phyloP scores from a whole-genome alignment of 2,797 vertebrate genomes.

The Girardinus metallicus region DNA sequence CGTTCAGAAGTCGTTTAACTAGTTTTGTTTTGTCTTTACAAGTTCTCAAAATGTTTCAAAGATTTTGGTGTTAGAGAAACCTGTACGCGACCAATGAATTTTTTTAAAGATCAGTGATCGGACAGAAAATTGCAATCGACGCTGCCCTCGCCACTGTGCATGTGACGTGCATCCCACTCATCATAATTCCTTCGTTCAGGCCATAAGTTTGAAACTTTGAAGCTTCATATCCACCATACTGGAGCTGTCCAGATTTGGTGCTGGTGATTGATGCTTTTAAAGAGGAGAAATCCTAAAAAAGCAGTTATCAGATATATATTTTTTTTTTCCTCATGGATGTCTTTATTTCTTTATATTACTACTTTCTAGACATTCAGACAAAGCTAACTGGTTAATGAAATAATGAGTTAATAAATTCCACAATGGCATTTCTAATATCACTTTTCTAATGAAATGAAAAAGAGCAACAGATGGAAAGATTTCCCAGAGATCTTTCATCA shows the following conservation, averaged over 20 bases:
- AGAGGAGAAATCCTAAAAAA: background rate
- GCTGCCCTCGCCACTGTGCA: background rate
- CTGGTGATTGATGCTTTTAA: background rate
- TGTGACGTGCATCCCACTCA: background rate
- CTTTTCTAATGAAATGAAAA: background rate
- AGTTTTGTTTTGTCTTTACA: background rate
- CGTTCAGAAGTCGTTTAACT: background rate
- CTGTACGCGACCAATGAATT: background rate
- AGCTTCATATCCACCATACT: background rate
- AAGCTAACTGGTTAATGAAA: background rate
- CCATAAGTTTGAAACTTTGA: background rate
- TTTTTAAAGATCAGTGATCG: too few species aligned
- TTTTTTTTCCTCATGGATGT: background rate
- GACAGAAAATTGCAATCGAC: background rate
- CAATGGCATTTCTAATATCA: background rate
- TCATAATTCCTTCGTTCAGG: background rate
- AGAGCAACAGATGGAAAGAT: background rate
- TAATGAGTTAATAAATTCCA: background rate
- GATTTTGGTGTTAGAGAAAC: too few species aligned
- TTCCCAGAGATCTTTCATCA: constrained; percentile 14
- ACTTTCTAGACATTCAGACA: background rate
- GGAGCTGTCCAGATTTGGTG: background rate
- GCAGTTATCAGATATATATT: background rate
- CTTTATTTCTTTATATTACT: background rate
- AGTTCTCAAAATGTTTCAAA: background rate